Evolutionary conservation across 1,140 invertebrate species (phyloP).

Genomic region (Idris sp.): DNA sequence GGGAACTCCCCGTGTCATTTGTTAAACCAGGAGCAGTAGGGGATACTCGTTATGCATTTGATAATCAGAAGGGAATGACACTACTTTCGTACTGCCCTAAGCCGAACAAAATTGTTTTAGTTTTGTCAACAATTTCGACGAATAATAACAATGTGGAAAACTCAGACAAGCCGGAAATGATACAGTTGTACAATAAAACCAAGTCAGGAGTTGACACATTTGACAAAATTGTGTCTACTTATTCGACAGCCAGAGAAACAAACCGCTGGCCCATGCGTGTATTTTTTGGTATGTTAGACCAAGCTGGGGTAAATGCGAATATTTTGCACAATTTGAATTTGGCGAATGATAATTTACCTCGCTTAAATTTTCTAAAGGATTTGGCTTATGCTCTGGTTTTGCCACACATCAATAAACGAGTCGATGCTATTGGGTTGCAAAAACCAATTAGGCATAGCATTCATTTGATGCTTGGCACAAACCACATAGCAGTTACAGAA

Average conservation of each 20-base stretch:
- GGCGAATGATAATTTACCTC: conserved; percentile 22
- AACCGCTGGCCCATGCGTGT: conserved; percentile 72
- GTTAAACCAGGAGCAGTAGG: conserved; percentile 37
- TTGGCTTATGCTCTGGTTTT: conserved; percentile 9
- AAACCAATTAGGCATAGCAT: conserved; percentile 21
- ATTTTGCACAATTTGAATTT: conserved; percentile 51
- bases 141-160: conserved; percentile 18
- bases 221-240: conserved; percentile 74
- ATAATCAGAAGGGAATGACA: conserved; percentile 54
- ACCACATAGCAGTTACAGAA: background rate
- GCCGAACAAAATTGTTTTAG: conserved; percentile 64
- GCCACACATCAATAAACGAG: conserved; percentile 9
- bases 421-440: conserved; percentile 9
- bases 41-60: conserved; percentile 63
- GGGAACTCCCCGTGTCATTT: conserved; percentile 65
- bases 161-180: conserved; percentile 13
- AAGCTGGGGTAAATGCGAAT: conserved; percentile 63
- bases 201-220: conserved; percentile 31
- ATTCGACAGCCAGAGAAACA: conserved; percentile 67
- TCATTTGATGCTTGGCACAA: conserved; percentile 16
- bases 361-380: conserved; percentile 33
- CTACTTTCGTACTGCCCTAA: conserved; percentile 63
- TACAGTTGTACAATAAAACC: conserved; percentile 13
- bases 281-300: conserved; percentile 68
- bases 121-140: conserved; percentile 36